phyloP scores from a whole-genome alignment of 2,797 vertebrate species.

The Linurgus olivaceus region DNA sequence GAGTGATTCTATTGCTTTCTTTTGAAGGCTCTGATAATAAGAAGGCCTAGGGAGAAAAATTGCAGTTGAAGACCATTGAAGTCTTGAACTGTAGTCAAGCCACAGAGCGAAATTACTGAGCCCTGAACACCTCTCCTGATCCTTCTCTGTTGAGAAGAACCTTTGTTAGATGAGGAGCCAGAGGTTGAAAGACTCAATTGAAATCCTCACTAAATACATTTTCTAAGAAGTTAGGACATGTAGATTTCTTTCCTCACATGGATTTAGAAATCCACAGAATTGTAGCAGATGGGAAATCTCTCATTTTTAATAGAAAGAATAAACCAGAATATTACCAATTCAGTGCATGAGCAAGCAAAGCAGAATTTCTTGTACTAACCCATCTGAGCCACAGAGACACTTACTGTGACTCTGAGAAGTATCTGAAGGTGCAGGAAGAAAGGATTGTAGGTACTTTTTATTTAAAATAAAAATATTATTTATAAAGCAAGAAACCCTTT shows the following conservation, averaged over 20 bases:
- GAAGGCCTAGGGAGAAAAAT: slow-evolving; percentile 51
- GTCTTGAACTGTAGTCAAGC: slow-evolving; percentile 57
- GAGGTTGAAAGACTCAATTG: slow-evolving; percentile 47
- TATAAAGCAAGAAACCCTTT: not conserved
- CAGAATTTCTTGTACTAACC: slow-evolving; percentile 9
- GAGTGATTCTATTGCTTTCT: slow-evolving; percentile 39
- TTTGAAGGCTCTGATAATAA: slow-evolving; percentile 58
- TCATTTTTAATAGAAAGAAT: slow-evolving; percentile 27
- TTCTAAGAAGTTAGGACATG: slow-evolving; percentile 48
- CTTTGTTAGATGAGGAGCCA: slow-evolving; percentile 52
- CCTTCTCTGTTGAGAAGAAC: slow-evolving; percentile 52
- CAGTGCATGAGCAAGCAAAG: not conserved
- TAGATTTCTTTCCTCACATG: slow-evolving; percentile 22
- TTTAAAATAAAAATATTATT: not conserved
- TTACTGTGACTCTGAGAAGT: not conserved
- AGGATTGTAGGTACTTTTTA: not conserved
- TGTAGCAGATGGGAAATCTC: slow-evolving; percentile 5
- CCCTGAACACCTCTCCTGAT: slow-evolving; percentile 45
- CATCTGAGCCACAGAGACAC: not conserved
- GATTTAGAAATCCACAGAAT: slow-evolving; percentile 16
- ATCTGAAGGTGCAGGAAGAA: not conserved
- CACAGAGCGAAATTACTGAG: slow-evolving; percentile 51
- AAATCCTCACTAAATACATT: slow-evolving; percentile 44
- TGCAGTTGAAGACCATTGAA: slow-evolving; percentile 57
- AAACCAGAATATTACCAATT: slow-evolving; percentile 44